Percentiles rank a stretch among this genome's conserved stretches.
Evolutionary conservation across 2,113 vertebrate species (phyloP).

Genomic region (Macrotis lagotis): DNA sequence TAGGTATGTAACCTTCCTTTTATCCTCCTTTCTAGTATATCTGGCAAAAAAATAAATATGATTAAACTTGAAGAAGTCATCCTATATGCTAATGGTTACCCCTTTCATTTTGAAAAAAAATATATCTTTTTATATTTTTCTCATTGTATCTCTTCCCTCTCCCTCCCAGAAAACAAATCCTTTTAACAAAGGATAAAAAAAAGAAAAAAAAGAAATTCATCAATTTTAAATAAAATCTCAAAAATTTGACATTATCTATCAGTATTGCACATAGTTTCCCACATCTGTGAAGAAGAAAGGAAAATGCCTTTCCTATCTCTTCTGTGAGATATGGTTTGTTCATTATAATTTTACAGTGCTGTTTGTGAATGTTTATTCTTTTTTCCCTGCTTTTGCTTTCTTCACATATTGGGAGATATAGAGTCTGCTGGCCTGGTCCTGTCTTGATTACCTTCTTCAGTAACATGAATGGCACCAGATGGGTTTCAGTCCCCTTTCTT

Average conservation of each 20-base stretch:
- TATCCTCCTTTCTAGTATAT: neutral
- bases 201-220: neutral
- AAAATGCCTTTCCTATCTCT: neutral
- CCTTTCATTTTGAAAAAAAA: neutral
- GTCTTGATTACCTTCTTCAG: neutral
- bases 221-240: neutral
- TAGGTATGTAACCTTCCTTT: neutral
- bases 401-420: neutral
- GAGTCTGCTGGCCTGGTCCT: neutral
- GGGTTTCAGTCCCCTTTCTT: neutral
- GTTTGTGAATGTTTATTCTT: neutral
- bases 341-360: neutral
- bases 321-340: neutral
- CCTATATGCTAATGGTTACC: neutral
- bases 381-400: neutral
- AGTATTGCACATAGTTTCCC: neutral
- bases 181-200: neutral
- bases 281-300: neutral
- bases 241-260: neutral
- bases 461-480: neutral
- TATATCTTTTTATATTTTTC: neutral
- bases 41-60: neutral
- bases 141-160: neutral
- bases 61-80: neutral
- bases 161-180: neutral